phyloP scores from a whole-genome alignment of 2,888 invertebrate species.

The Schizaphis graminum region DNA sequence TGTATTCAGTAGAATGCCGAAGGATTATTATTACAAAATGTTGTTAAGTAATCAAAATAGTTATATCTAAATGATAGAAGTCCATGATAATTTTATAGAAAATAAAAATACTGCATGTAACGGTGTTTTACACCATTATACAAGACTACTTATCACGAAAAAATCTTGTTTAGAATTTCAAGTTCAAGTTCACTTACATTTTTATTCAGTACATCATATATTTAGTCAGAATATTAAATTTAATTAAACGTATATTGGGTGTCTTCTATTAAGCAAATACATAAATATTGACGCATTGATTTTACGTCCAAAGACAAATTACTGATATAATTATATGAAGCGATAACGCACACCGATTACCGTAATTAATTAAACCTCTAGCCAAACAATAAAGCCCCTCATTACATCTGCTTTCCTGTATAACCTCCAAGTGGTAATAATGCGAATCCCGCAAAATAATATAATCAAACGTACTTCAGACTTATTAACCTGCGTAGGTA shows the following conservation, averaged over 20 bases:
- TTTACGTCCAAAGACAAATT: background rate
- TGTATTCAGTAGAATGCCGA: no score
- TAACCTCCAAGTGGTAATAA: background rate
- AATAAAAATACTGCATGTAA: no score
- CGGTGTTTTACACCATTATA: no score
- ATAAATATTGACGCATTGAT: background rate
- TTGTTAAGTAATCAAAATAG: no score
- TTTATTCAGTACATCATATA: background rate
- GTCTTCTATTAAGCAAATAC: background rate
- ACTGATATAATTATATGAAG: background rate
- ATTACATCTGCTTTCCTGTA: background rate
- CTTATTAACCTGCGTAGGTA: background rate
- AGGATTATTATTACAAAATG: no score
- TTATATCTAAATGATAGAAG: no score
- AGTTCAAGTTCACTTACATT: background rate
- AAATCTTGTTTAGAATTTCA: background rate
- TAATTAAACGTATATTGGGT: background rate
- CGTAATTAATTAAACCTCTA: background rate
- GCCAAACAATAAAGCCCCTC: conserved; percentile 9
- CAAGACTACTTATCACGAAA: no score
- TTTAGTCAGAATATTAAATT: background rate
- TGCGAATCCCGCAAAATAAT: background rate
- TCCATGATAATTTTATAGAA: no score
- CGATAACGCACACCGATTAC: background rate
- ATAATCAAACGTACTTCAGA: background rate